Evolutionary conservation across 2,888 invertebrate genomes (phyloP).

Genomic region (Branchinecta sandiegonensis): DNA sequence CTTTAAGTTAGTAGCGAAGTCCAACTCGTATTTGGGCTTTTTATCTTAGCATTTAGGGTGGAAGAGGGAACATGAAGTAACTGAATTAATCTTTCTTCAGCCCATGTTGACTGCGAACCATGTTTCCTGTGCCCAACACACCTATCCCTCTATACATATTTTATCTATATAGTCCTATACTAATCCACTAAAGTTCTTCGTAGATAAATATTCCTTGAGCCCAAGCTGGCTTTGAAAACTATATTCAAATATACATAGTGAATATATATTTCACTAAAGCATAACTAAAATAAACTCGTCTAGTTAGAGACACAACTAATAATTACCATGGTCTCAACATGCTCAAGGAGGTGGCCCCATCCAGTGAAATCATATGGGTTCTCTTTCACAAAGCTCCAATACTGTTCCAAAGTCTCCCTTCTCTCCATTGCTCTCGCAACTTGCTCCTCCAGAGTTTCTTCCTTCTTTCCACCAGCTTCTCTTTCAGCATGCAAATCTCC

Average conservation of each 20-base stretch:
- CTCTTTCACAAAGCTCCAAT: constrained; percentile 31
- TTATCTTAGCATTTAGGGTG: too few species aligned
- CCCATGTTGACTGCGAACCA: too few species aligned
- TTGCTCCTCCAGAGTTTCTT: background rate
- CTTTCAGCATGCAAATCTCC: background rate
- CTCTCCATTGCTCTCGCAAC: background rate
- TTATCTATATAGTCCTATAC: too few species aligned
- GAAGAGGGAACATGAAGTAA: too few species aligned
- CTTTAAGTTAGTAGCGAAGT: too few species aligned
- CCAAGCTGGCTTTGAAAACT: too few species aligned
- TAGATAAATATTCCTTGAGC: too few species aligned
- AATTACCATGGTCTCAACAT: constrained; percentile 30
- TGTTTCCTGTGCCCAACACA: too few species aligned
- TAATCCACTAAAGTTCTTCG: background rate
- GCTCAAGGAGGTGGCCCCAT: constrained; percentile 31
- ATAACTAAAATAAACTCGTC: background rate
- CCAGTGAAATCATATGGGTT: constrained; percentile 31
- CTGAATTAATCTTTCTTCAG: too few species aligned
- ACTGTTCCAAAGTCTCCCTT: constrained; percentile 27
- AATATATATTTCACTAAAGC: background rate
- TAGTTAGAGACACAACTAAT: background rate
- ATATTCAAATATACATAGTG: too few species aligned
- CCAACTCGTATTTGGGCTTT: too few species aligned
- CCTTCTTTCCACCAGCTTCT: background rate
- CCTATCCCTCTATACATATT: too few species aligned